Evolutionary conservation across 2,888 invertebrate genomes (phyloP), one percentile per base, ranked within the genome.

Genomic region (Cryptus viduatorius): DNA sequence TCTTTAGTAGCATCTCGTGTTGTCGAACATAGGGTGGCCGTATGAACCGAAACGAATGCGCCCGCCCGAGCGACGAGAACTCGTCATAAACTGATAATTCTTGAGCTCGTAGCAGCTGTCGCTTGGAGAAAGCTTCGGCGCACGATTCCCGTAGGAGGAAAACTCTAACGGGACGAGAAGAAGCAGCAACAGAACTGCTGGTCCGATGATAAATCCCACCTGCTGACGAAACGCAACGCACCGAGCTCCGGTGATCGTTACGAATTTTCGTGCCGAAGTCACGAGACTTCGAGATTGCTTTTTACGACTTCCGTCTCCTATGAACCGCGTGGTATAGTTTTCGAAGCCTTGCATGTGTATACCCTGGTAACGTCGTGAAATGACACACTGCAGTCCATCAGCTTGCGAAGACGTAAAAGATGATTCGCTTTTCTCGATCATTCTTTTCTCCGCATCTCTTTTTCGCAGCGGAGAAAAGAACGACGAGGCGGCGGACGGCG

Each of bases 121-220:
- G 82, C 79, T 69, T 44, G 29, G 12, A 65, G 76, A 42, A 50
- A 24, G 19, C 12, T 29, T 16, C 37, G 44, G 46, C 12, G 44
- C 48, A 19, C 16, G 24, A 64, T 46, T 81, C 64, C 59, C 24
- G 59, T 7, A 29, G 69, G 4, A n/a, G 46, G 79, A 61, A 80
- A 76, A 80, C 76, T 67, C 61, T 48, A 79, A 61, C 31, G 12
- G 68, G 29, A 61, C 37, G 14, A 42, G 59, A 79, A 53, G 68
- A 61, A 81, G 76, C 76, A 44, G 67, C 59, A 42, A 48, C 67
- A 75, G 65, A 69, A 84, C 84, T 59, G 84, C 83, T 87, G 83
- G 65, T 76, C 82, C 88, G 89, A 90, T 90, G 91, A 92, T 92
- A 92, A 91, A 92, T 91, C 87, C 90, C 91, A 91, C 89, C 90